A percentile compares a stretch with the other conserved stretches of the same genome.
phyloP scores from a whole-genome alignment of 2,797 vertebrate genomes.

The Pristis pectinata region DNA sequence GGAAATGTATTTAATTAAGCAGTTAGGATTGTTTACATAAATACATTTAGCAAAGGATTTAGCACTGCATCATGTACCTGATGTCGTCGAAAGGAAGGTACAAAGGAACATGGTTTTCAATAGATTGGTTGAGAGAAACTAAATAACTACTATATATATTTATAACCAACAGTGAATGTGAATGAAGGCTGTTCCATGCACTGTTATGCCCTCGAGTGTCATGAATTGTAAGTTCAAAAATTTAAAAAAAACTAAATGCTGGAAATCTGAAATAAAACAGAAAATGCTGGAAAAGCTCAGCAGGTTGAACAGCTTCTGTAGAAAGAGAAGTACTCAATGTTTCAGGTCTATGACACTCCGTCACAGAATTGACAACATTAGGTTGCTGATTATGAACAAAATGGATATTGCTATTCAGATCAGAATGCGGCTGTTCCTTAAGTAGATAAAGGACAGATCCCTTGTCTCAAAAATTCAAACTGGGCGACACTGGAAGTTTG shows the following conservation, averaged over 20 bases:
- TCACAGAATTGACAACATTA: neutral
- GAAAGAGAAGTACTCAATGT: too few relatives aligned
- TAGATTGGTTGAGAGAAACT: neutral
- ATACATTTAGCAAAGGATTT: neutral
- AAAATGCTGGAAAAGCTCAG: too few relatives aligned
- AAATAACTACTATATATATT: neutral
- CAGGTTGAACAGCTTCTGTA: too few relatives aligned
- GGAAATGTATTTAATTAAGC: neutral
- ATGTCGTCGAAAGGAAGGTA: neutral
- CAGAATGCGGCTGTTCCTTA: neutral
- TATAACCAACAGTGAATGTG: neutral
- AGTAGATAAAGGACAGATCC: neutral
- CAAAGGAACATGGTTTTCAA: neutral
- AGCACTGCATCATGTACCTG: neutral
- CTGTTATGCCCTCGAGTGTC: too few relatives aligned
- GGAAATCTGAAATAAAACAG: too few relatives aligned
- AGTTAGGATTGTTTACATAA: too few relatives aligned
- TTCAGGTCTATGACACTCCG: neutral
- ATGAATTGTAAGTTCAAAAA: too few relatives aligned
- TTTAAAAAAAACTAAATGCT: too few relatives aligned
- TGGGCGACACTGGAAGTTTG: neutral
- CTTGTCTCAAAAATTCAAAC: neutral
- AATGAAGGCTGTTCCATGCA: neutral
- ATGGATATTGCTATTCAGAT: neutral
- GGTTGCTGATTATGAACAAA: too few relatives aligned